Conservation (phyloP, 2,888 invertebrate genomes). For the Cyrtodaria siliqua region DNA sequence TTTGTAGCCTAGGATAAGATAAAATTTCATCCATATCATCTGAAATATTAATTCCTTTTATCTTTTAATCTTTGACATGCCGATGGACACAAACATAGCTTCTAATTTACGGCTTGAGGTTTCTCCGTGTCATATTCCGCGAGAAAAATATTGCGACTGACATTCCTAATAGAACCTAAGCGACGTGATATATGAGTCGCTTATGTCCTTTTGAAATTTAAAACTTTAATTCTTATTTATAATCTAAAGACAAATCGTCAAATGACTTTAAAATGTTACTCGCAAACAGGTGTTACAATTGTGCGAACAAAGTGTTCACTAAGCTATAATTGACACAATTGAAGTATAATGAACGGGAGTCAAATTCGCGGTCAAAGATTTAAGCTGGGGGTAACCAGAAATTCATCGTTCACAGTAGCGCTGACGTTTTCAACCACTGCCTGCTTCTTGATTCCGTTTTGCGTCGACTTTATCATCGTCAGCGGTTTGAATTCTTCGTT, state of each 20-base stretch:
- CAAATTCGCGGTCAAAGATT: too few species aligned
- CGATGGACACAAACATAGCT: background rate
- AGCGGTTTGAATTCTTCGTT: too few species aligned
- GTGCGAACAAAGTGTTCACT: conserved; percentile 2
- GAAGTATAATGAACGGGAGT: too few species aligned
- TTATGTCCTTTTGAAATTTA: conserved; percentile 41
- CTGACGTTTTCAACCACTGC: too few species aligned
- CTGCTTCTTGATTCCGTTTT: too few species aligned
- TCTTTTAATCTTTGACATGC: conserved; percentile 32
- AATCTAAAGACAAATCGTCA: conserved; percentile 50
- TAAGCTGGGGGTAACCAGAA: too few species aligned
- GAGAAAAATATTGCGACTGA: conserved; percentile 29
- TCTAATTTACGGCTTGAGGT: background rate
- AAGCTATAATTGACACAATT: too few species aligned
- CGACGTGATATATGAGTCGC: conserved; percentile 46
- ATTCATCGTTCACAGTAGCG: too few species aligned
- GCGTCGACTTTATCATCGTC: too few species aligned
- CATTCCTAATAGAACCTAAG: conserved; percentile 37
- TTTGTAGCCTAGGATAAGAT: conserved; percentile 9
- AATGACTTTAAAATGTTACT: conserved; percentile 35
- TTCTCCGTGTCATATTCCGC: conserved; percentile 32
- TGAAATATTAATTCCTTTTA: conserved; percentile 48
- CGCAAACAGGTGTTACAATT: conserved; percentile 43
- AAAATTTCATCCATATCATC: conserved; percentile 33
- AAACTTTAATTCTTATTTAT: conserved; percentile 52